A percentile compares a stretch with the other conserved stretches of the same genome.
These are phyloP conservation scores for Lepus oiostolus DNA, from an alignment of 2,797 vertebrate species.

Conservation along the genomic window DNA sequence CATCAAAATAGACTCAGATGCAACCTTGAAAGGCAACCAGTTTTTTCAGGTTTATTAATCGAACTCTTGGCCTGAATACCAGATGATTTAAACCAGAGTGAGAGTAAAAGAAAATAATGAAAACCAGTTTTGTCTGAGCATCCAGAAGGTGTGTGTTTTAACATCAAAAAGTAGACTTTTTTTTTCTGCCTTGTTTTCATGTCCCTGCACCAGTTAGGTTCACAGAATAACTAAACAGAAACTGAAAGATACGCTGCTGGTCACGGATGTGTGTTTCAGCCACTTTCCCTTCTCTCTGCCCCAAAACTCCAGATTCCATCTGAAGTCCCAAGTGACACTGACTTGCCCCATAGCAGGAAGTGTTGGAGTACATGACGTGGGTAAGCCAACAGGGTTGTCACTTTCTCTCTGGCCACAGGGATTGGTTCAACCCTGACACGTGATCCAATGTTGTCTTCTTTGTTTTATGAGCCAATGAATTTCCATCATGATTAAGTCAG, in stretches of 20 bases:
- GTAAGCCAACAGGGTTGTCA: not conserved
- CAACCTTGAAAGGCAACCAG: conserved; percentile 67
- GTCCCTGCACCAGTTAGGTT: not conserved
- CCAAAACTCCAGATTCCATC: not conserved
- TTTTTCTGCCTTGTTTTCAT: not conserved
- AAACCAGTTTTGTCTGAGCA: not conserved
- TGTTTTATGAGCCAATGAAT: not conserved
- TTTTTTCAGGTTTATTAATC: conserved; percentile 77
- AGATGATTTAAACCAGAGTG: conserved; percentile 29
- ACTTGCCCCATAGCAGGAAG: not conserved
- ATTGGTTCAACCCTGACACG: not conserved
- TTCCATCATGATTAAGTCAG: not conserved
- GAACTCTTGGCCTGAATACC: not conserved
- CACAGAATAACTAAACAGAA: not conserved
- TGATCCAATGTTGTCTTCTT: not conserved
- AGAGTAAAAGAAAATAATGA: conserved; percentile 64
- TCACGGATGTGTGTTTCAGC: too few relatives aligned
- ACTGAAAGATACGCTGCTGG: not conserved
- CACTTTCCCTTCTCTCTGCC: not conserved
- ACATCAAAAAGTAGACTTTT: not conserved
- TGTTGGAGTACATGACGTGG: too few relatives aligned
- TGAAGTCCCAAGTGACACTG: not conserved
- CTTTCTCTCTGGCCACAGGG: not conserved
- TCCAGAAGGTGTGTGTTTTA: not conserved
- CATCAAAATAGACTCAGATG: conserved; percentile 49